These are phyloP conservation scores for Erannis defoliaria DNA, from an alignment of 2,888 invertebrate genomes.

Conservation along the genomic window DNA sequence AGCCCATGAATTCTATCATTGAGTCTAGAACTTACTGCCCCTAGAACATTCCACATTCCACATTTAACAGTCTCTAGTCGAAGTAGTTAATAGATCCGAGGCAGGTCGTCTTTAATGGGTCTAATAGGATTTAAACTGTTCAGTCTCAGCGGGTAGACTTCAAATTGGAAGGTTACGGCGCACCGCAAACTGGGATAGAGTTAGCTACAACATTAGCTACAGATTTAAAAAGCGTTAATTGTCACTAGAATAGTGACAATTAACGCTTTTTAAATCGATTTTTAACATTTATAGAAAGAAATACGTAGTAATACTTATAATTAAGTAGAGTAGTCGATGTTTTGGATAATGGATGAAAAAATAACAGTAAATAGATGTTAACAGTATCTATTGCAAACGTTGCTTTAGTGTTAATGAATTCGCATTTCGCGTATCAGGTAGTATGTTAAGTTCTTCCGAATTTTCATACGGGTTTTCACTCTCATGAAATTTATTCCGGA, in stretches of 20 bases:
- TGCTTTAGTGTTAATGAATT: too few species aligned
- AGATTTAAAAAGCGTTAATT: too few species aligned
- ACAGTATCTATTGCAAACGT: too few species aligned
- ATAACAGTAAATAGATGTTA: too few species aligned
- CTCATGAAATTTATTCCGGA: too few species aligned
- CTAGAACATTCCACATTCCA: too few species aligned
- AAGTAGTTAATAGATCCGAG: slow-evolving; percentile 38
- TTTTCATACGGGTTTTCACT: too few species aligned
- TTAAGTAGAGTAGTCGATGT: too few species aligned
- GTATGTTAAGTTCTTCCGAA: too few species aligned
- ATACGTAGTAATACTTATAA: not conserved
- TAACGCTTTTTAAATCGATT: slow-evolving; percentile 15
- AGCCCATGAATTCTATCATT: slow-evolving; percentile 4
- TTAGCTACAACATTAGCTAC: slow-evolving; percentile 33
- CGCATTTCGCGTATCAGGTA: too few species aligned
- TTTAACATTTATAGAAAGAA: not conserved
- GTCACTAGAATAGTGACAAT: slow-evolving; percentile 17
- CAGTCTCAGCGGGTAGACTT: slow-evolving; percentile 32
- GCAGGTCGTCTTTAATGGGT: slow-evolving; percentile 43
- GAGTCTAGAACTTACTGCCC: not conserved
- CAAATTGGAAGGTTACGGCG: slow-evolving; percentile 40
- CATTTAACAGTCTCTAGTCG: slow-evolving; percentile 16
- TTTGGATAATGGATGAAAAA: too few species aligned
- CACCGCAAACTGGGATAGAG: slow-evolving; percentile 28
- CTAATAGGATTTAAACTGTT: slow-evolving; percentile 45